Evolutionary conservation across 1,140 invertebrate genomes (phyloP), one percentile per base, ranked within the genome.

Genomic region (Bombus soroeensis): DNA sequence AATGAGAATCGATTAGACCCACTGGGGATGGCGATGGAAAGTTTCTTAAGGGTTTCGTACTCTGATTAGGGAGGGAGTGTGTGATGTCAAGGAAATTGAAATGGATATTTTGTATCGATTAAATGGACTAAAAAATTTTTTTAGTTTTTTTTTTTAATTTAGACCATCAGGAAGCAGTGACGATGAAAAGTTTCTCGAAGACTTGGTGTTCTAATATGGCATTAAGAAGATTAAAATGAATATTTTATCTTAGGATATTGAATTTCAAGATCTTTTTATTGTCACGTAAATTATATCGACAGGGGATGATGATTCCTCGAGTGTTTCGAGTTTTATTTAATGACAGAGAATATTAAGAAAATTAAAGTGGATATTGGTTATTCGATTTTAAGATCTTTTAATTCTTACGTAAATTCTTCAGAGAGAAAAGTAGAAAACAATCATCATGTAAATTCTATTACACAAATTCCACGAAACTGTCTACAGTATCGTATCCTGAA

Each of bases 1-100:
- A 81, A 73, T 64, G 68, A 81, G 80, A 73, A 81, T 73, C 70
- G 80, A 80, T 80, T 80, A 80, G 59, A 28, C 13, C 22, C 62
- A 6, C 1, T 12, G 39, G 8, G 39, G 8, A 66, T 43, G 59
- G 12, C 32, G 32, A n/a, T 66, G 41, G 10, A 13, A 68, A 47
- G 41, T 68, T 79, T 47, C 62, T 66, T 34, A 39, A 41, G 39
- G 25, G 28, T 57, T 34, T 57, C 32, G 32, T 47, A 32, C 68
- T 34, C 13, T 32, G n/a, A 25, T 79, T 18, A 6, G 25, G 3
- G 10, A 5, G 10, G 3, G 37, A 6, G 9, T 70, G 64, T 47
- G 22, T 74, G 22, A 6, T 28, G 32, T 2, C 6, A 2, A 37
- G 73, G 43, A 47, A 74, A 53, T 74, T 53, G 18, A 34, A 75